Percentiles rank a stretch among this genome's conserved stretches.
These are phyloP conservation scores for Halcyon leucocephala DNA, from an alignment of 2,797 vertebrate species.

Conservation along the genomic window DNA sequence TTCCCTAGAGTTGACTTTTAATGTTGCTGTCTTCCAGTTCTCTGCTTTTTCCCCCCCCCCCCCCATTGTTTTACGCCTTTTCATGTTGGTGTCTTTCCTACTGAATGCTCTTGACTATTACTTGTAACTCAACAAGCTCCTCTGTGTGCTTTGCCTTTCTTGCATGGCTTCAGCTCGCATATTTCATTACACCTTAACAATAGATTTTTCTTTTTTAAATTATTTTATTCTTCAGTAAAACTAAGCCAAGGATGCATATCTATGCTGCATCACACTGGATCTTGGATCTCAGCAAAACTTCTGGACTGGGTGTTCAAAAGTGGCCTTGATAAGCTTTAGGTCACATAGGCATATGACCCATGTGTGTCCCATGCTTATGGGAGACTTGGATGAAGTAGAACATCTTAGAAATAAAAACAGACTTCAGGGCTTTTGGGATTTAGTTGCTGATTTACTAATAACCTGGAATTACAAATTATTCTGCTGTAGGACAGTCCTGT, in stretches of 20 bases:
- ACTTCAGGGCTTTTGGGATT: background rate
- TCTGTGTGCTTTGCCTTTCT: background rate
- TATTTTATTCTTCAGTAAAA: background rate
- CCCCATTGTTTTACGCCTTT: background rate
- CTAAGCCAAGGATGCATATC: background rate
- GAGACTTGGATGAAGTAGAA: background rate
- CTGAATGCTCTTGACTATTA: background rate
- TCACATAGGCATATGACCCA: background rate
- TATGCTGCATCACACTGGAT: background rate
- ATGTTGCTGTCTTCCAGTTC: background rate
- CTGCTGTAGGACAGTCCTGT: background rate
- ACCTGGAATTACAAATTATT: background rate
- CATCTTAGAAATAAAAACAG: background rate
- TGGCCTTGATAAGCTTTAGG: background rate
- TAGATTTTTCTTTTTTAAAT: background rate
- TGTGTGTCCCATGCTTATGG: rapidly evolving
- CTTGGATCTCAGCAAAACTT: background rate
- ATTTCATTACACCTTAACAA: background rate
- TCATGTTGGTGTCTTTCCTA: background rate
- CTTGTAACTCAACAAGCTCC: background rate
- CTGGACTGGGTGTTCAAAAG: background rate
- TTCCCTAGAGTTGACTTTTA: background rate
- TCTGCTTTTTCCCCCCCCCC: background rate
- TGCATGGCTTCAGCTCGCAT: background rate
- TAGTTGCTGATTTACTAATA: background rate